Evolutionary conservation across 2,888 invertebrate species (phyloP).

Genomic region (Torymus texanus): DNA sequence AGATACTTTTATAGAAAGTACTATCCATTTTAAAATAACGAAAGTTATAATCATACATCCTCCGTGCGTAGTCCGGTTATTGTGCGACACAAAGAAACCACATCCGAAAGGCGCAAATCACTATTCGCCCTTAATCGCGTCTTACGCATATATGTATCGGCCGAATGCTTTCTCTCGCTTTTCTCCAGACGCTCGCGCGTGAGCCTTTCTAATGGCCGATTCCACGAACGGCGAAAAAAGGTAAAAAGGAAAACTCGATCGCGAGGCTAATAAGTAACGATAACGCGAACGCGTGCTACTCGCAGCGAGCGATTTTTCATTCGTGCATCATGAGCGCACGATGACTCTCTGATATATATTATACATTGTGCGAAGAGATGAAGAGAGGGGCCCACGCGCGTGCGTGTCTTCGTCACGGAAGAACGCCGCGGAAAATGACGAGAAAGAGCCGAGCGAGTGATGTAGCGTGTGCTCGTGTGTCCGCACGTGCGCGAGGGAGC

Average conservation of each 20-base stretch:
- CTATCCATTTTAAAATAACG: conserved; percentile 11
- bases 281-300: neutral
- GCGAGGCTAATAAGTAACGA: neutral
- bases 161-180: conserved; percentile 20
- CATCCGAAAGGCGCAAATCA: neutral
- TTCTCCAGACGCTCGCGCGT: no score
- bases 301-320: conserved; percentile 6
- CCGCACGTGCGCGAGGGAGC: neutral
- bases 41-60: conserved; percentile 50
- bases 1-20: conserved; percentile 38
- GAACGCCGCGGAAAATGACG: conserved; percentile 63
- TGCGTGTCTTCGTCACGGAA: conserved; percentile 64
- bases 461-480: no score
- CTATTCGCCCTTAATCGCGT: conserved; percentile 25
- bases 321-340: conserved; percentile 2
- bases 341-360: no score
- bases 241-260: conserved; percentile 17
- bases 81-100: no score
- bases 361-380: conserved; percentile 37
- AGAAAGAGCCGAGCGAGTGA: neutral
- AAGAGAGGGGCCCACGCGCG: no score
- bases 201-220: conserved; percentile 45
- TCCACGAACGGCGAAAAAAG: conserved; percentile 17
- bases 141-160: neutral
- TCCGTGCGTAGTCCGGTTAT: no score